Evolutionary conservation across 1,140 invertebrate species (phyloP), one percentile per base, ranked within the genome.

Genomic region (Calliopsis andreniformis): DNA sequence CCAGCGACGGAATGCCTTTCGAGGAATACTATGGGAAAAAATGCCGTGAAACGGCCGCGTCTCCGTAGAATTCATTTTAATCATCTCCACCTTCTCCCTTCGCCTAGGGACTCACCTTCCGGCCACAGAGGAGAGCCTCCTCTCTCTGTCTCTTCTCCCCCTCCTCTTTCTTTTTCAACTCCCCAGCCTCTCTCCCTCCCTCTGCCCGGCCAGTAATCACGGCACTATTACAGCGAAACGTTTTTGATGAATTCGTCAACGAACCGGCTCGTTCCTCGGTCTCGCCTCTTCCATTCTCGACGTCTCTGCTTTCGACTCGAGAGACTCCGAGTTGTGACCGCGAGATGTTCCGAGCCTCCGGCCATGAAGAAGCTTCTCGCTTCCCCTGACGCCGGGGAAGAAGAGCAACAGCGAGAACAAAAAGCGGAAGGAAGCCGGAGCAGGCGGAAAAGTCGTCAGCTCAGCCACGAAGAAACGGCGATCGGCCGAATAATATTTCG

Each of bases 161-260:
- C 75, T 64, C 69, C 62, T 58, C 67, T 71, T 53, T 56, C 51
- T 67, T 76, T 76, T 73, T 79, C 61, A 39, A 76, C 78, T 80
- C 76, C 63, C 58, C 53, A 73, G 53, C 47, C 66, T 10, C 55
- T 43, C 20, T 25, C 51, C 16, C 49, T 56, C 62, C 23, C 51
- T 61, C 51, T 51, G 45, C 45, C 39, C 42, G 67, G 55, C 69
- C 62, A 81, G 83, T 89, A 89, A 91, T 90, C 88, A 89, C 83
- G 81, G 88, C 84, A 85, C 86, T 87, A 86, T 89, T 88, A 83
- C 86, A 84, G 79, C 83, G 79, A 70, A 87, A 84, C 63, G 78
- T 83, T 88, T 91, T 89, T 90, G 89, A 90, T 90, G 88, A 91
- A 89, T 91, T 87, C 87, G 86, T 88, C 89, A 87, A 87, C 88